Percentiles rank a stretch among this genome's conserved stretches.
Evolutionary conservation across 2,888 invertebrate species (phyloP).

Genomic region (Aspidiotus rigidus): DNA sequence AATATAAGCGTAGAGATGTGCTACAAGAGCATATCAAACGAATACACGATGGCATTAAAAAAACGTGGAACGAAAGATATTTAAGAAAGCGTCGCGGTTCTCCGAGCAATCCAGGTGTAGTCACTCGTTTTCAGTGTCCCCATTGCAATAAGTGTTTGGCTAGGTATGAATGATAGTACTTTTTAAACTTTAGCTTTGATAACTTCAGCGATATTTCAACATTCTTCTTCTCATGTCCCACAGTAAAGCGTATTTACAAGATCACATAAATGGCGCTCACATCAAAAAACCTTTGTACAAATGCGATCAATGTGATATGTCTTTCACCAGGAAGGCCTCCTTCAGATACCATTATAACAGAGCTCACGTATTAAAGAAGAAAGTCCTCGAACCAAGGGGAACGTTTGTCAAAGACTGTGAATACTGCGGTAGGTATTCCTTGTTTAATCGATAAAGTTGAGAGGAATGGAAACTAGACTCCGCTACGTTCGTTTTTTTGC

Average conservation of each 20-base stretch:
- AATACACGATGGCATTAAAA: constrained; percentile 23
- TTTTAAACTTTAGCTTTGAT: neutral
- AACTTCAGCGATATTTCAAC: neutral
- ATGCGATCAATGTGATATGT: constrained; percentile 24
- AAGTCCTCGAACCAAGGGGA: constrained; percentile 24
- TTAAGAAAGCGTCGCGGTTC: constrained; percentile 7
- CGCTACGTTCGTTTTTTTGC: neutral
- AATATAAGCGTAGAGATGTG: constrained; percentile 25
- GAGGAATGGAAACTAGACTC: neutral
- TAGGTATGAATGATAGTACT: constrained; percentile 3
- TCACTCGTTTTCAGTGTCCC: constrained; percentile 12
- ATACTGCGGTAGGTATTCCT: constrained; percentile 17
- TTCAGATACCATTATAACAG: constrained; percentile 27
- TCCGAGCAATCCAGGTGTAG: neutral
- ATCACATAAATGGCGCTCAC: constrained; percentile 29
- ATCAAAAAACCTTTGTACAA: constrained; percentile 17
- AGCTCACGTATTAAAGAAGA: constrained; percentile 26
- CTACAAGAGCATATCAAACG: constrained; percentile 27
- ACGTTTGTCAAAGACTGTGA: constrained; percentile 28
- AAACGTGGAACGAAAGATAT: constrained; percentile 7
- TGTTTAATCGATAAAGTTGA: neutral
- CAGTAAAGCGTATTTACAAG: constrained; percentile 22
- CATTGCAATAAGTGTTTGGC: constrained; percentile 20
- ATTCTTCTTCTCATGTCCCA: neutral
- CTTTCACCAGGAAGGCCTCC: constrained; percentile 14